Percentiles rank a stretch among this genome's conserved stretches.
Conservation (phyloP, 2,113 vertebrate species). For the Chlorodrepanis virens region DNA sequence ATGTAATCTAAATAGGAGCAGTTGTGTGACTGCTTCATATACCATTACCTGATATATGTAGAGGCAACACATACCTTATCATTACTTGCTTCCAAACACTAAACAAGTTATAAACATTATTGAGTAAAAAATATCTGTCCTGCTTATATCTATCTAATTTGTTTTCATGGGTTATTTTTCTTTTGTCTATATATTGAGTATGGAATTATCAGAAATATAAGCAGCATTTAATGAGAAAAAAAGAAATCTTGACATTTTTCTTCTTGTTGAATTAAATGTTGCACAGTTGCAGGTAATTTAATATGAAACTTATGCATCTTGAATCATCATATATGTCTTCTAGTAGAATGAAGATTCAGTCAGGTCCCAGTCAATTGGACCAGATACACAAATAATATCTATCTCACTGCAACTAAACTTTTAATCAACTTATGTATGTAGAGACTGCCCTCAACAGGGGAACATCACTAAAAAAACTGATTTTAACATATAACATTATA, state of each 20-base stretch:
- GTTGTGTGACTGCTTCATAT: background rate
- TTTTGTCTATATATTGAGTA: background rate
- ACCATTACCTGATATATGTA: background rate
- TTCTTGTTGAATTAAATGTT: background rate
- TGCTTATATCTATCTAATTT: background rate
- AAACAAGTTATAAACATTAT: background rate
- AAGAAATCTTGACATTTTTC: background rate
- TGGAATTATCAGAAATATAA: background rate
- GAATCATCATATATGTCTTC: background rate
- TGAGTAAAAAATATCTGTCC: background rate
- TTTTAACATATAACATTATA: background rate
- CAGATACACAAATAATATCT: background rate
- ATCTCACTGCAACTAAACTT: background rate
- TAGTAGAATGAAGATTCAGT: background rate
- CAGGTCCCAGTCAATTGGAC: background rate
- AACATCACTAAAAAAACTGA: background rate
- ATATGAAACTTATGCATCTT: background rate
- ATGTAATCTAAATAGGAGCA: background rate
- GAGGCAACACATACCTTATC: background rate
- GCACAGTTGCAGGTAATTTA: background rate
- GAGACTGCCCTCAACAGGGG: slow-evolving; percentile 11
- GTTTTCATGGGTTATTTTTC: background rate
- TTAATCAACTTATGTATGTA: background rate
- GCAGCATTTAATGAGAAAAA: background rate
- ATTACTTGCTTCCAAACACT: background rate